Evolutionary conservation across 2,113 vertebrate species (phyloP), one percentile per base, ranked within the genome.

Genomic region (Motacilla tschutschensis): DNA sequence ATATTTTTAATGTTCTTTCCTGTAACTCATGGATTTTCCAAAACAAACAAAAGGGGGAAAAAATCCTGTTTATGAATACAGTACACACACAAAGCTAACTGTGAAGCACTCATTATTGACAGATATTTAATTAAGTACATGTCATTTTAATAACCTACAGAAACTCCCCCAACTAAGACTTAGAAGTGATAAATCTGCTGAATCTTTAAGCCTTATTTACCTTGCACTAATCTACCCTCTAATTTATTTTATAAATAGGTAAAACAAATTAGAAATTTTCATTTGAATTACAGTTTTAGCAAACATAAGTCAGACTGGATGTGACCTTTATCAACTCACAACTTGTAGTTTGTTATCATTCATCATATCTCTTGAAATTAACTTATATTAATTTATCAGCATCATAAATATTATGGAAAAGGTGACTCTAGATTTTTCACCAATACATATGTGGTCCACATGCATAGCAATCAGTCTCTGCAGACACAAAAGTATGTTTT

Each of bases 341-440:
- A 66, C 33, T 74, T 70, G 18, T 17, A 63, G 11, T 48, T 90
- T 75, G 4, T 57, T 79, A 46, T 66, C 12, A 47, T 66, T 70
- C 17, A 47, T 82, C 38, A 5, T 18, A 66, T 53, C 19, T 55
- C 64, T 73, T 71, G 31, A 82, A 87, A 82, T 71, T 63, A 74
- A 40, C 16, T 80, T 60, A 6, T 5, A 76, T 86, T 73, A 24
- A 74, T 81, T 91, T 59, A 79, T n/a, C 7, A 74, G 55, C 43
- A 54, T 22, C n/a, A 48, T 74, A 84, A 87, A 59, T 54, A 12
- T 74, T 79, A 41, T 10, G 2, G 26, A 24, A 47, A 92, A 90
- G 38, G 67, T 84, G 81, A 86, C 44, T 89, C 15, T 18, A 31
- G 46, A 60, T 89, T 85, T 90, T 84, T 81, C 62, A 86, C 47